Base-by-base conservation (phyloP, 2,113 vertebrate species). In the Lophius piscatorius region DNA sequence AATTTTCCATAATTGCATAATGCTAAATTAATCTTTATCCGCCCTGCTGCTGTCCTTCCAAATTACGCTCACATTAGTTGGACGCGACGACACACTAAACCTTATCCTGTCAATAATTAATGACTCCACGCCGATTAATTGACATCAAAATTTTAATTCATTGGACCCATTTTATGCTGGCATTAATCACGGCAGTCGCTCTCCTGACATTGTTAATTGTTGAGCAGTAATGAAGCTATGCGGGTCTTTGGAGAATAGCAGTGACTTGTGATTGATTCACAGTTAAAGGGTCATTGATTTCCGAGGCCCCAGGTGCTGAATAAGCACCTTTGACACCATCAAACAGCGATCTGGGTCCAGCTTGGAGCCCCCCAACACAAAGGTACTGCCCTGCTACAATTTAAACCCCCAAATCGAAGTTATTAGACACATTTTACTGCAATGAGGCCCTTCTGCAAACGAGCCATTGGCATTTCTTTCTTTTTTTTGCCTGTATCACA, bases 261-360 rank as follows among this genome's bases (percentile, higher is more conserved):
- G 62, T 44, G 63, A 75, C 58, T 70, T 70, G 70, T 86, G 82
- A 88, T 87, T 88, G 83, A 89, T 88, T 88, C 85, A 78, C 83
- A 74, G 82, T 80, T 80, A 71, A 71, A 73, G 73, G 70, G 60
- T 80, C 63, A 85, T 83, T 79, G 80, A 88, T 88, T 83, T 71
- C 49, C 65, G 54, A 68, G 61, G 67, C 66, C 63, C 64, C 13
- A 70, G 55, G 41, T 81, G 76, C 78, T 85, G 63, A 74, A 61
- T 79, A 70, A 80, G 81, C 81, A 64, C 31, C 40, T 64, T 49
- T 23, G 49, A 77, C 69, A 46, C 59, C 34, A 44, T 65, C 35
- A 77, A 47, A 71, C 46, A 49, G 29, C 1, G 8, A 4, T 31
- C 42, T 8, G 20, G 23, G 44, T 51, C 17, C 28, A 18, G 35